A percentile compares a stretch with the other conserved stretches of the same genome.
Evolutionary conservation across 2,797 vertebrate genomes (phyloP).

Genomic region (Moxostoma hubbsi): DNA sequence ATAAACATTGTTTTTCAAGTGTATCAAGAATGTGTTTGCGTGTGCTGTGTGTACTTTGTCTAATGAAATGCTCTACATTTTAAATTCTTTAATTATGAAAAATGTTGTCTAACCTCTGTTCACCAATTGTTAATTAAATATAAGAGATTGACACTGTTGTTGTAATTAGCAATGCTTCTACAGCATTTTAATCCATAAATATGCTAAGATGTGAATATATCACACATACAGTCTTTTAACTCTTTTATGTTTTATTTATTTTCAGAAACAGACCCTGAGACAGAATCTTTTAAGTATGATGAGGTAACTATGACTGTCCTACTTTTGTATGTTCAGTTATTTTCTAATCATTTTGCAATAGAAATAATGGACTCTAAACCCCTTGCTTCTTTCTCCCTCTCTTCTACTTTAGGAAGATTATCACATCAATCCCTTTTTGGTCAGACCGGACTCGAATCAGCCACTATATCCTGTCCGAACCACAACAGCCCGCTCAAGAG

Average conservation of each 20-base stretch:
- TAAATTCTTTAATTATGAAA: no score
- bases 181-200: no score
- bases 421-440: conserved; percentile 61
- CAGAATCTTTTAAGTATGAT: conserved; percentile 82
- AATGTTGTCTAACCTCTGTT: no score
- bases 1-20: conserved; percentile 39
- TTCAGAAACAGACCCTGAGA: conserved; percentile 82
- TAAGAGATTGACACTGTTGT: no score
- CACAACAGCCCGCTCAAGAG: conserved; percentile 47
- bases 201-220: neutral
- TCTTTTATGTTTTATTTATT: conserved; percentile 71
- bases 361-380: no score
- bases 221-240: neutral
- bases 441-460: conserved; percentile 56
- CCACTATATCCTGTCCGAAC: conserved; percentile 53
- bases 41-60: neutral
- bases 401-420: conserved; percentile 61
- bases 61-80: neutral
- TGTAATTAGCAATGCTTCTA: no score
- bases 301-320: conserved; percentile 61
- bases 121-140: no score
- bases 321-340: neutral
- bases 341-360: no score
- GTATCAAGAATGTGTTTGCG: conserved; percentile 41
- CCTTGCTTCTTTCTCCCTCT: conserved; percentile 22